Evolutionary conservation across 1,140 invertebrate species (phyloP).

Genomic region (Camponotus pennsylvanicus): DNA sequence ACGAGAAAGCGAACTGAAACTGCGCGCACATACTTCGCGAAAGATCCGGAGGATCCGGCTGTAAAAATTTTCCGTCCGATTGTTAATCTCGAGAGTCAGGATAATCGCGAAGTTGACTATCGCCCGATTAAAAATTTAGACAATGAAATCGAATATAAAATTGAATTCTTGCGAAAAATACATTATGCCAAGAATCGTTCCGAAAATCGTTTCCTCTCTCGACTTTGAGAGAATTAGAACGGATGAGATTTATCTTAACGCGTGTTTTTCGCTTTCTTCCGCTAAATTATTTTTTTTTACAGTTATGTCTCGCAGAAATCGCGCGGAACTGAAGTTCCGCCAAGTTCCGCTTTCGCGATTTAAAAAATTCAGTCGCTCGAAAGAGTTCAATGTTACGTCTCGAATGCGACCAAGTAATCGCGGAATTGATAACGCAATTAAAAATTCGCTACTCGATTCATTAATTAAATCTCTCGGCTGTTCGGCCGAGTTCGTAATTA

Average conservation of each 20-base stretch:
- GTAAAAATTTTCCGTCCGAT: neutral
- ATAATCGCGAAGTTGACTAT: neutral
- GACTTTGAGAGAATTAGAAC: neutral
- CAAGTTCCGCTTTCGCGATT: neutral
- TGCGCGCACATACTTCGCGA: neutral
- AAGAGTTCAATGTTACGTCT: neutral
- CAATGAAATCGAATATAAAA: neutral
- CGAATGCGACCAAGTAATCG: constrained; percentile 19
- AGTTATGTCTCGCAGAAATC: too few relatives aligned
- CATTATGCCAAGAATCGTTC: neutral
- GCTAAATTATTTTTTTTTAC: neutral
- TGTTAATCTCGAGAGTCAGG: neutral
- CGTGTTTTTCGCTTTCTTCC: too few relatives aligned
- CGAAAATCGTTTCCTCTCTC: neutral
- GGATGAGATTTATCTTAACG: neutral
- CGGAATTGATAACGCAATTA: constrained; percentile 62
- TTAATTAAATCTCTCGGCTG: constrained; percentile 69
- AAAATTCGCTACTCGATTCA: constrained; percentile 61
- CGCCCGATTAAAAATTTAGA: neutral
- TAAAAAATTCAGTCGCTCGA: neutral
- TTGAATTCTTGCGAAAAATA: neutral
- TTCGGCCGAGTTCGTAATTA: constrained; percentile 67
- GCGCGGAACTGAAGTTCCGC: neutral
- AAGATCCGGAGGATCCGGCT: neutral
- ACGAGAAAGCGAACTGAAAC: constrained; percentile 42